phyloP scores from a whole-genome alignment of 2,888 invertebrate genomes.

The Hydrotaea diabolus region DNA sequence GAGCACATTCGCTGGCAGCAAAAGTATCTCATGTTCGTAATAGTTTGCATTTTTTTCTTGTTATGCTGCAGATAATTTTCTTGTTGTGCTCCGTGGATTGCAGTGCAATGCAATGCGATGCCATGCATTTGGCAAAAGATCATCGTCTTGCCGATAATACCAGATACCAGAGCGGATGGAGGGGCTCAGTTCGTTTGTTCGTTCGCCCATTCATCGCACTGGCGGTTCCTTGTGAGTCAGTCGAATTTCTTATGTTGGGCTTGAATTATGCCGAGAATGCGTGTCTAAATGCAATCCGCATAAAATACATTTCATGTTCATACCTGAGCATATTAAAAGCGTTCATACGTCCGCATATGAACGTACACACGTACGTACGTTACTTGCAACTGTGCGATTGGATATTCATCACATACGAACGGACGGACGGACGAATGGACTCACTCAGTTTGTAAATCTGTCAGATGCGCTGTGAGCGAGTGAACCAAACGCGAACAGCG shows the following conservation, averaged over 20 bases:
- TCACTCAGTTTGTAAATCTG: not conserved
- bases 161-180: not conserved
- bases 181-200: not conserved
- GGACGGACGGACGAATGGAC: not conserved
- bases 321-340: constrained; percentile 37
- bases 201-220: too few species aligned
- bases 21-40: constrained; percentile 37
- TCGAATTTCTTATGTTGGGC: constrained; percentile 2
- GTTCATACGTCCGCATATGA: too few species aligned
- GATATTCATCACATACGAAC: constrained; percentile 37
- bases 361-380: not conserved
- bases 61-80: not conserved
- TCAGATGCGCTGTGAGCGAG: not conserved
- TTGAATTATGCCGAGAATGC: constrained; percentile 63
- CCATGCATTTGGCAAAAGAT: not conserved
- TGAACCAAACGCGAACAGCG: not conserved
- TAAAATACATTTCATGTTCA: constrained; percentile 61
- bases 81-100: constrained; percentile 1
- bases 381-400: not conserved
- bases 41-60: constrained; percentile 24
- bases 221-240: not conserved
- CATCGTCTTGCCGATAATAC: not conserved
- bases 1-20: constrained; percentile 4
- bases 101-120: constrained; percentile 1
- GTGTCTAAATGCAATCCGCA: constrained; percentile 66